These are phyloP conservation scores for Pollimyrus isidori DNA, from an alignment of 2,113 vertebrate genomes.

Conservation along the genomic window DNA sequence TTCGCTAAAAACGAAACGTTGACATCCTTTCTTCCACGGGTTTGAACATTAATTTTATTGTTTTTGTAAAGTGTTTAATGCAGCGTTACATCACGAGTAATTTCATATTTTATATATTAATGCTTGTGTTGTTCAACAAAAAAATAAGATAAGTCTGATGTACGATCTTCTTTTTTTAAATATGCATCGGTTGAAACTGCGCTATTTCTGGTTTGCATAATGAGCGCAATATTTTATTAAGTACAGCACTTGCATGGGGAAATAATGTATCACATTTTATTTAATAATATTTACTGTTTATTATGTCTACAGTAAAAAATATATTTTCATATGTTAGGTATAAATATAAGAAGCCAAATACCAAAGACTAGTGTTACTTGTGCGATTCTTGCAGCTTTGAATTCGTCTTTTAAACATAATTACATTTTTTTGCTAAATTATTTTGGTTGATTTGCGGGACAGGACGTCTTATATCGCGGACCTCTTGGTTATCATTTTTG, in stretches of 20 bases:
- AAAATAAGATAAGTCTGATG: not conserved
- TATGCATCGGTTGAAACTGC: not conserved
- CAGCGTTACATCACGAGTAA: not conserved
- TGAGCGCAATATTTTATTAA: not conserved
- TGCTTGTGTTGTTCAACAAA: not conserved
- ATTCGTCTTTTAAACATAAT: not conserved
- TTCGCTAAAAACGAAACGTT: not conserved
- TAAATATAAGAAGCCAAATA: not conserved
- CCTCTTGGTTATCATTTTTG: conserved; percentile 34
- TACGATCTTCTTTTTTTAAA: not conserved
- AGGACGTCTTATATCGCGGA: conserved; percentile 25
- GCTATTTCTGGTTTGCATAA: not conserved
- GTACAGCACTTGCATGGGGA: not conserved
- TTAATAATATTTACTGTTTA: not conserved
- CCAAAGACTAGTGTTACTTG: not conserved
- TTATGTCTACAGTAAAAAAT: not conserved
- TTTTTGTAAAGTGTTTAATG: not conserved
- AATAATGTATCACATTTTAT: not conserved
- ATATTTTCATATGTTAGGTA: not conserved
- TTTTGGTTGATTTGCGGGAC: not conserved
- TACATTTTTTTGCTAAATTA: not conserved
- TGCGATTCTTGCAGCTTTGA: conserved; percentile 24
- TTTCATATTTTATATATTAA: not conserved
- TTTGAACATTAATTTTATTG: not conserved
- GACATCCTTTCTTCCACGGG: not conserved